Evolutionary conservation across 2,797 vertebrate genomes (phyloP).

Genomic region (Myotis planiceps): DNA sequence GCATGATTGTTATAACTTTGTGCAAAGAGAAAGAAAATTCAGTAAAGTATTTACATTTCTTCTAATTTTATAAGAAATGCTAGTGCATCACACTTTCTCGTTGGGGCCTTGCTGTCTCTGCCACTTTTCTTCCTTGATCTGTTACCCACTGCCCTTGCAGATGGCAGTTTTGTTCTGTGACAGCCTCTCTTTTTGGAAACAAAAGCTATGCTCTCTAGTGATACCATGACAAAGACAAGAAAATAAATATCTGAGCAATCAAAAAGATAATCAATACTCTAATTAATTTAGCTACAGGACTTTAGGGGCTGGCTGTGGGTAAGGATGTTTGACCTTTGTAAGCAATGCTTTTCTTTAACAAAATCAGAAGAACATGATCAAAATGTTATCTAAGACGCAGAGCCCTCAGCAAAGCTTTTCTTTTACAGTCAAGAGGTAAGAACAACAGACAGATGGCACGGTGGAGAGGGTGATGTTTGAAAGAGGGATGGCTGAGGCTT

Average conservation of each 20-base stretch:
- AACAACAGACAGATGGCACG: slow-evolving; percentile 30
- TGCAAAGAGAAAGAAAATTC: neutral
- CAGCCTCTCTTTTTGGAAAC: slow-evolving; percentile 38
- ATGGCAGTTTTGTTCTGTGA: slow-evolving; percentile 1
- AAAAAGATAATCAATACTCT: neutral
- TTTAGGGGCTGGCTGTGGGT: neutral
- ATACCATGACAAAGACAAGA: neutral
- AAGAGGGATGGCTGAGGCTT: slow-evolving; percentile 66
- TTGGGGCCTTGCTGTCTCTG: neutral
- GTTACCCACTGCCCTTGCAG: neutral
- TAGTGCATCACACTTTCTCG: neutral
- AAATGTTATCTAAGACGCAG: slow-evolving; percentile 11
- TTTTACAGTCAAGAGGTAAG: slow-evolving; percentile 50
- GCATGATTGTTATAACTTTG: neutral
- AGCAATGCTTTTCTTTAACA: neutral
- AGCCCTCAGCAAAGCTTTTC: neutral
- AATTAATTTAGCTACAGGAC: neutral
- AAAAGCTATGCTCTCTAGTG: neutral
- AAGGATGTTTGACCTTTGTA: neutral
- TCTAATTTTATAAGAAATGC: neutral
- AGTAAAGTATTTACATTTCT: slow-evolving; percentile 10
- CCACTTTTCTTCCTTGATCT: neutral
- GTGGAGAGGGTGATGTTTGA: slow-evolving; percentile 57
- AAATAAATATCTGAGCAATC: neutral
- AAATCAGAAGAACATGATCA: neutral